Evolutionary conservation across 2,888 invertebrate genomes (phyloP).

Genomic region (Tribolium freemani): DNA sequence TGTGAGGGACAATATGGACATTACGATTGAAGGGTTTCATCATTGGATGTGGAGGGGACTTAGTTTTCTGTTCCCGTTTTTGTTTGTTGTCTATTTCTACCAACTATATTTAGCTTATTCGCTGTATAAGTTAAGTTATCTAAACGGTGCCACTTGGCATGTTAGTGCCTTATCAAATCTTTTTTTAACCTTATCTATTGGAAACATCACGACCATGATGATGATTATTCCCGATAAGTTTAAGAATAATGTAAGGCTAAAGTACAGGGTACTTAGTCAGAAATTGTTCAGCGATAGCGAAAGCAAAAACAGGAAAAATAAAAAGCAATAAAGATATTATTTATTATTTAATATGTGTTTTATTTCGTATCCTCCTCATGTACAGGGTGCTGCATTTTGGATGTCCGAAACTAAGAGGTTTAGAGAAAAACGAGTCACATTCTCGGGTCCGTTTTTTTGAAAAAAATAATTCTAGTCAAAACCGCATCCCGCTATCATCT

Average conservation of each 20-base stretch:
- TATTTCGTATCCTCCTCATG: background rate
- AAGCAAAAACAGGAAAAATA: conserved; percentile 10
- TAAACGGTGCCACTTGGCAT: conserved; percentile 93
- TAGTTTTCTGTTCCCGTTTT: conserved; percentile 94
- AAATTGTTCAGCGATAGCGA: conserved; percentile 42
- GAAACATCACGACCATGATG: conserved; percentile 89
- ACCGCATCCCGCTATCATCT: too few species aligned
- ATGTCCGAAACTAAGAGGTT: too few species aligned
- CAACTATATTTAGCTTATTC: conserved; percentile 95
- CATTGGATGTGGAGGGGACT: conserved; percentile 99
- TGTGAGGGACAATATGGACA: conserved; percentile 98
- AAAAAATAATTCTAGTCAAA: too few species aligned
- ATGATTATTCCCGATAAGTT: conserved; percentile 91
- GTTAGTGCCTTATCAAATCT: conserved; percentile 85
- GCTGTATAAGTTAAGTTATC: conserved; percentile 82
- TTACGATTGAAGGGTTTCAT: conserved; percentile 98
- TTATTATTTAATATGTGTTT: background rate
- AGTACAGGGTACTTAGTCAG: conserved; percentile 50
- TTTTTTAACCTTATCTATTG: conserved; percentile 89
- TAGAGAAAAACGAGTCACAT: too few species aligned
- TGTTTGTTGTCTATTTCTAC: conserved; percentile 93
- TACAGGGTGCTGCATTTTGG: too few species aligned
- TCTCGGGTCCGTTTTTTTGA: too few species aligned
- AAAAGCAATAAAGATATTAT: background rate
- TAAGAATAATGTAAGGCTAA: conserved; percentile 50